These are phyloP conservation scores for Atta texana DNA, from an alignment of 1,140 invertebrate genomes.

Conservation along the genomic window DNA sequence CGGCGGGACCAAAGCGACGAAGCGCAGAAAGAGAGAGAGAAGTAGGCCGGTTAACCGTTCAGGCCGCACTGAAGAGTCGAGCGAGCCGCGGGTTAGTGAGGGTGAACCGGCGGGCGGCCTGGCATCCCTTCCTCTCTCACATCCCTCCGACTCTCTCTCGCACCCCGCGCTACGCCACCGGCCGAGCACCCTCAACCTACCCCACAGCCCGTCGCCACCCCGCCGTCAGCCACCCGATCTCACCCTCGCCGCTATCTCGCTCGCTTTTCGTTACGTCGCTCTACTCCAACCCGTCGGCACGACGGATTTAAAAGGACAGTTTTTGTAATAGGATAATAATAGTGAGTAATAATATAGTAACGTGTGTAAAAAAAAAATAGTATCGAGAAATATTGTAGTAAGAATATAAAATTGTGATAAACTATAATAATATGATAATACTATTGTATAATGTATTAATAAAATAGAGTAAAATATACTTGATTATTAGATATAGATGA, in stretches of 20 bases:
- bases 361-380: not conserved
- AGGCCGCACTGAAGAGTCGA: conserved; percentile 83
- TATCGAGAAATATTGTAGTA: not conserved
- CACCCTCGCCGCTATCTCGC: conserved; percentile 27
- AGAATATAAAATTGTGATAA: not conserved
- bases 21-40: conserved; percentile 66
- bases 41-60: conserved; percentile 85
- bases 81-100: conserved; percentile 78
- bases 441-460: too few species aligned
- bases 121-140: conserved; percentile 74
- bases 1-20: conserved; percentile 38
- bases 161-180: conserved; percentile 57
- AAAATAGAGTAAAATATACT: not conserved
- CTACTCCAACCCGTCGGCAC: not conserved
- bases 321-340: conserved; percentile 6
- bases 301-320: conserved; percentile 19
- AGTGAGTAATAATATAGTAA: not conserved
- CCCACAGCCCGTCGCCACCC: conserved; percentile 30
- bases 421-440: not conserved
- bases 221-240: conserved; percentile 34
- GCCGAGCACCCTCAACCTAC: conserved; percentile 64
- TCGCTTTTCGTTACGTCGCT: conserved; percentile 17
- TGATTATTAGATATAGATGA: not conserved
- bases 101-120: conserved; percentile 77
- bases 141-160: conserved; percentile 62